Evolutionary conservation across 2,113 vertebrate genomes (phyloP).

Genomic region (Pterophyllum scalare): DNA sequence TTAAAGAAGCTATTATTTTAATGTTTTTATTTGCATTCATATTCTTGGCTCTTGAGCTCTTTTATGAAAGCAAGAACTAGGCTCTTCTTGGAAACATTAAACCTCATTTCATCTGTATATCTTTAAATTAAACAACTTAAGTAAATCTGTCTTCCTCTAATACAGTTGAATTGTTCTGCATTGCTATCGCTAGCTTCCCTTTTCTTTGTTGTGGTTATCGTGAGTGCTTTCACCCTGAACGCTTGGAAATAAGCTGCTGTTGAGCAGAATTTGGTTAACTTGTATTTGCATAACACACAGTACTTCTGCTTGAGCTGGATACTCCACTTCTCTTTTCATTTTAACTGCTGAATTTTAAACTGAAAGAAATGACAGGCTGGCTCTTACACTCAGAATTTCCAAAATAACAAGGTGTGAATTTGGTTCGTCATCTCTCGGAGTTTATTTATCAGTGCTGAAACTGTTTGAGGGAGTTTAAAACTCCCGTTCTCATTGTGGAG

Average conservation of each 20-base stretch:
- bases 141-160: background rate
- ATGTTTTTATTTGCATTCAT: background rate
- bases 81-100: background rate
- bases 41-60: background rate
- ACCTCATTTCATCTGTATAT: background rate
- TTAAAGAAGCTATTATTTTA: background rate
- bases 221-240: background rate
- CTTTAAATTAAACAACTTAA: background rate
- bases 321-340: conserved; percentile 6
- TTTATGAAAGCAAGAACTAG: background rate
- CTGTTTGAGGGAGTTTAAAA: background rate
- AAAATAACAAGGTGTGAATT: background rate
- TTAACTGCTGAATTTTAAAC: background rate
- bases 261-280: conserved; percentile 4
- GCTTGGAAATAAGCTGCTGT: background rate
- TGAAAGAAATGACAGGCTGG: background rate
- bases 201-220: background rate
- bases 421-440: too few species aligned
- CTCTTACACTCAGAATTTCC: background rate
- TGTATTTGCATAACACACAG: background rate
- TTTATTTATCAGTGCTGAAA: background rate
- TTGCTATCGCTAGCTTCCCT: background rate
- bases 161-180: background rate
- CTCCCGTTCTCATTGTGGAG: background rate
- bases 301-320: conserved; percentile 1